These are phyloP conservation scores for Rhamphomyia laevipes DNA, from an alignment of 2,888 invertebrate genomes.

Conservation along the genomic window DNA sequence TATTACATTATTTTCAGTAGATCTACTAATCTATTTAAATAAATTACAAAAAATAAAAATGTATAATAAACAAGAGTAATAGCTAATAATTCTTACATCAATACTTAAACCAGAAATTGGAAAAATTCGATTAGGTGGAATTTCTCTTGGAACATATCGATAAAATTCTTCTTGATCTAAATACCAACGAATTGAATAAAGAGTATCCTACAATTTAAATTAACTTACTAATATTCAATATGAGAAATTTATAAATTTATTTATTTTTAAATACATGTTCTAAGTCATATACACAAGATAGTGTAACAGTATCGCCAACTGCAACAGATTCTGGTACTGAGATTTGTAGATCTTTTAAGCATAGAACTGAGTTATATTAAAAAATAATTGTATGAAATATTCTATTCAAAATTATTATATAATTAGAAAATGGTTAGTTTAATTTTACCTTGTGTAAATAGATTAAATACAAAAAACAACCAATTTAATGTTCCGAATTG, in stretches of 20 bases:
- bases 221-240: not conserved
- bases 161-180: constrained; percentile 42
- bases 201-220: constrained; percentile 16
- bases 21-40: constrained; percentile 29
- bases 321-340: constrained; percentile 19
- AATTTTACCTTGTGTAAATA: constrained; percentile 1
- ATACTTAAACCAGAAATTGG: constrained; percentile 38
- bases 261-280: constrained; percentile 16
- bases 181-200: constrained; percentile 47
- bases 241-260: not conserved
- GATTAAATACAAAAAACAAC: not conserved
- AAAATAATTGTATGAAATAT: not conserved
- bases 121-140: constrained; percentile 39
- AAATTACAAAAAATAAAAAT: too few relatives aligned
- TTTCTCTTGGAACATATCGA: constrained; percentile 41
- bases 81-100: constrained; percentile 36
- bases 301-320: constrained; percentile 17
- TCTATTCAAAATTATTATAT: too few relatives aligned
- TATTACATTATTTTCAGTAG: constrained; percentile 36
- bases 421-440: not conserved
- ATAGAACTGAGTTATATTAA: constrained; percentile 14
- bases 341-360: constrained; percentile 18
- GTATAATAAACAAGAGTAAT: too few relatives aligned
- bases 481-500: not conserved
- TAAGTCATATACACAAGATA: constrained; percentile 19